Base-by-base conservation (phyloP, 2,888 invertebrate species). In the Drosophila borborema region DNA sequence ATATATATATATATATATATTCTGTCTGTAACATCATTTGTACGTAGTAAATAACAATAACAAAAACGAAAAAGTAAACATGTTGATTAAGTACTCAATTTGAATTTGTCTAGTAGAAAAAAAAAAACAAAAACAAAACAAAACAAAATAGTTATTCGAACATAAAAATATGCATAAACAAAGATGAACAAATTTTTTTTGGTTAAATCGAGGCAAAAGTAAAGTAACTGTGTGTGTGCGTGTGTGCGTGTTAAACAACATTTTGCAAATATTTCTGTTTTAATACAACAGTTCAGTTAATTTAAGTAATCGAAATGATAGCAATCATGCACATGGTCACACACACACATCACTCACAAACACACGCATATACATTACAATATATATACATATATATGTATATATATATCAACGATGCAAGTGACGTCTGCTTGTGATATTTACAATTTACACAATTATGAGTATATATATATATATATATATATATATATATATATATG, bases 401-500 rank as follows among this genome's bases (percentile, higher is more conserved):
- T 74, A 77, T 70, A 83, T 81, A 82, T 86, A 86, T 86, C 81
- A 86, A 84, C 82, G 85, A 84, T 86, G 88, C 88, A 87, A 87
- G 86, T 87, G 88, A 88, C 73, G 86, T 86, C 84, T 86, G 84
- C 88, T 87, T 87, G 88, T 87, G 86, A 86, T 86, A 86, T 86
- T 86, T 86, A 86, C 86, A 86, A 86, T 87, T 86, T 87, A 86
- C 81, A 86, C 81, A 70, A 81, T 81, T 86, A 83, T 85, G 72
- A 82, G 73, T 63, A 80, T 70, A 60, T 64, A 73, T 60, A 80
- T 72, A 53, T 61, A 72, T 68, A 58, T 64, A 31, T 20, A n/a
- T 48, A 48, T 59, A 9, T 38, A 14, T 53, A 53, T 18, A 49
- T 49, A 49, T n/a, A 61, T 55, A 23, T n/a, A 72, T 73, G 71